Evolutionary conservation across 2,797 vertebrate species (phyloP).

Genomic region (Dermochelys coriacea): DNA sequence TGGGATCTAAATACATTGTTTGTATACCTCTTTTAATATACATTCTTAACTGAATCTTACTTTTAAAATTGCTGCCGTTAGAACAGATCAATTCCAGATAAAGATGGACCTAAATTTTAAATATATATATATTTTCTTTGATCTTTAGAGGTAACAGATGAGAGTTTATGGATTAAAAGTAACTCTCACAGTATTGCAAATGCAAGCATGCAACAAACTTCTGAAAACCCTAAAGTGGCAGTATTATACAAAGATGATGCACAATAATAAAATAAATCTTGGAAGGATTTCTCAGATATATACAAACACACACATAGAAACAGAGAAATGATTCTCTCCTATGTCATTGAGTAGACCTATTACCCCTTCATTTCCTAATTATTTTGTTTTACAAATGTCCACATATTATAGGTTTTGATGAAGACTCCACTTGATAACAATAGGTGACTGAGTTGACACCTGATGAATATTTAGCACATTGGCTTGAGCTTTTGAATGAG

Average conservation of each 20-base stretch:
- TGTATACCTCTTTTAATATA: not conserved
- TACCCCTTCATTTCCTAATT: not conserved
- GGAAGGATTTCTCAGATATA: not conserved
- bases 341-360: not conserved
- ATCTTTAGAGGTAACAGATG: not conserved
- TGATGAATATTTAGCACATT: not conserved
- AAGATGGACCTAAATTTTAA: not conserved
- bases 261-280: not conserved
- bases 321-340: not conserved
- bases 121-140: not conserved
- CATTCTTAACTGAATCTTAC: not conserved
- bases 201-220: not conserved
- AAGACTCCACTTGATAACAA: not conserved
- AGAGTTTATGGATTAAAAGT: not conserved
- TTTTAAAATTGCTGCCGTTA: not conserved
- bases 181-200: not conserved
- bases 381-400: not conserved
- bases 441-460: not conserved
- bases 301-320: no score
- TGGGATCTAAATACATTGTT: not conserved
- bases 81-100: not conserved
- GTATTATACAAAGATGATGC: not conserved
- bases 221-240: not conserved
- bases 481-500: not conserved
- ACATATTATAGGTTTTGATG: not conserved